Percentiles rank a stretch among this genome's conserved stretches.
Evolutionary conservation across 2,797 vertebrate genomes (phyloP).

Genomic region (Carduelis carduelis): DNA sequence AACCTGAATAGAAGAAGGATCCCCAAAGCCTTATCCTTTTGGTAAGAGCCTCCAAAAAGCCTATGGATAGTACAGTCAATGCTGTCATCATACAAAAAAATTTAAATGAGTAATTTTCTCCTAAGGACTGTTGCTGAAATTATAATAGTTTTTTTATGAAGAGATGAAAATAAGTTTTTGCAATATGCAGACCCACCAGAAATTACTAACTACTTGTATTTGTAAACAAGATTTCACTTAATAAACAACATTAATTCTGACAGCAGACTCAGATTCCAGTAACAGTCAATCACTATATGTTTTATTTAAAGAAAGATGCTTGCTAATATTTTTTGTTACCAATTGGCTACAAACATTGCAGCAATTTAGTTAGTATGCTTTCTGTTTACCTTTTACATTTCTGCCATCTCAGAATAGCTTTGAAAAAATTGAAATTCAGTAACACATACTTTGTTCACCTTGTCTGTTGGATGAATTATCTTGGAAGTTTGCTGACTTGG

Average conservation of each 20-base stretch:
- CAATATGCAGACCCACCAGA: not conserved
- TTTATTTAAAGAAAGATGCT: not conserved
- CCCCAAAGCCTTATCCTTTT: not conserved
- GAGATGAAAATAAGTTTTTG: not conserved
- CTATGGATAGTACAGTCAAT: not conserved
- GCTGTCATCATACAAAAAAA: not conserved
- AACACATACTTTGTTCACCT: not conserved
- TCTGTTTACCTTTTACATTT: not conserved
- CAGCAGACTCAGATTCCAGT: not conserved
- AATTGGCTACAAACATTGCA: not conserved
- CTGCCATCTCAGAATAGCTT: not conserved
- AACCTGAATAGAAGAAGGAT: not conserved
- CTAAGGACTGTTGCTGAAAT: not conserved
- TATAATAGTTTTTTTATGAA: not conserved
- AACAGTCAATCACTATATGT: not conserved
- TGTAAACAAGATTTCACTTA: not conserved
- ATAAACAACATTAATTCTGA: not conserved
- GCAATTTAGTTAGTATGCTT: not conserved
- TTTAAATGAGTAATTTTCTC: not conserved
- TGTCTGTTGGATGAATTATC: not conserved
- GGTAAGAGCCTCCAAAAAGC: not conserved
- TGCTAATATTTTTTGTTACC: not conserved
- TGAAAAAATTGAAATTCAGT: not conserved
- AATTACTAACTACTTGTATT: not conserved
- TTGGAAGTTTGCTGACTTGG: not conserved